A percentile compares a stretch with the other conserved stretches of the same genome.
These are phyloP conservation scores for Ostrea edulis DNA, from an alignment of 1,140 invertebrate species.

Conservation along the genomic window DNA sequence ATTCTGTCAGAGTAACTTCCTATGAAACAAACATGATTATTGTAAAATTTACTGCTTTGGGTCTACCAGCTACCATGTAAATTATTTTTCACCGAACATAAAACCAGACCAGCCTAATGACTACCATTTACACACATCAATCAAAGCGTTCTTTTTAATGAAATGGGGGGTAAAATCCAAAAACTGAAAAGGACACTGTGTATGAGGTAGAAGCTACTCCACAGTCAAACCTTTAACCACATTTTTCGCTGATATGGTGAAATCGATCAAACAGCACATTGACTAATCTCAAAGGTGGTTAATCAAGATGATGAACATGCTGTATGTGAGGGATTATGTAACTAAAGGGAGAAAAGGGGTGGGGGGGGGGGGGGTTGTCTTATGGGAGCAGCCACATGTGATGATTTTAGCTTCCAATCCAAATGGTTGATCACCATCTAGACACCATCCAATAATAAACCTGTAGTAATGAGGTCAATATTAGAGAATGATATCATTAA, in stretches of 20 bases:
- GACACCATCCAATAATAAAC: background rate
- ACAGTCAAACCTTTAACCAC: background rate
- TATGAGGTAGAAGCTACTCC: background rate
- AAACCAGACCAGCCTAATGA: slow-evolving; percentile 6
- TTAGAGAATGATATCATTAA: too few species aligned
- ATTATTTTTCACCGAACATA: background rate
- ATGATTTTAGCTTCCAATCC: background rate
- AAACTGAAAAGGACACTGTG: background rate
- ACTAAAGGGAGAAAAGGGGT: background rate
- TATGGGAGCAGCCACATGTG: background rate
- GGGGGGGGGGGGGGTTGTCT: background rate
- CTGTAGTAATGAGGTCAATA: too few species aligned
- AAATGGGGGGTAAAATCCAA: background rate
- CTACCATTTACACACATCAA: slow-evolving; percentile 9
- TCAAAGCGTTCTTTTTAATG: slow-evolving; percentile 17
- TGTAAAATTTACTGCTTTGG: slow-evolving; percentile 19
- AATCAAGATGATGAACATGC: slow-evolving; percentile 3
- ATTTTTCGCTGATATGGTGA: background rate
- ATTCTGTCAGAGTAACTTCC: background rate
- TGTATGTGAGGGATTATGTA: slow-evolving; percentile 23
- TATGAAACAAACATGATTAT: slow-evolving; percentile 17
- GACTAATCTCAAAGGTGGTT: slow-evolving; percentile 38
- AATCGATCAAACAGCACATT: slow-evolving; percentile 25
- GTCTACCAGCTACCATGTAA: slow-evolving; percentile 12
- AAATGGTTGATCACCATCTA: background rate